Percentiles rank a stretch among this genome's conserved stretches.
phyloP scores from a whole-genome alignment of 2,888 invertebrate genomes.

The Lasioglossum leucozonium region DNA sequence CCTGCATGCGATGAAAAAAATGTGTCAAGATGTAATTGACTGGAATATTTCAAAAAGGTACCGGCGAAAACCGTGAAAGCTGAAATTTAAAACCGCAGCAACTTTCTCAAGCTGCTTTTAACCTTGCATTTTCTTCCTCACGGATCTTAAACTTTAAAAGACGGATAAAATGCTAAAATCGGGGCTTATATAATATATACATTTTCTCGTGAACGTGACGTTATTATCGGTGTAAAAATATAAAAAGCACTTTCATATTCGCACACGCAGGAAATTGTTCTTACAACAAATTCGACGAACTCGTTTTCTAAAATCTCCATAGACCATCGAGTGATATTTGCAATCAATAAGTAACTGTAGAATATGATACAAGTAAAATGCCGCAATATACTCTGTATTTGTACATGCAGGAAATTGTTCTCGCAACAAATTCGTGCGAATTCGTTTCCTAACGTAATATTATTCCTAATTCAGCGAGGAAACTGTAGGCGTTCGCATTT shows the following conservation, averaged over 20 bases:
- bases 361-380: no score
- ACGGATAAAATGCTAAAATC: no score
- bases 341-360: no score
- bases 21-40: slow-evolving; percentile 7
- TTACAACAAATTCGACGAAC: no score
- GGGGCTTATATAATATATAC: no score
- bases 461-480: not conserved
- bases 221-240: no score
- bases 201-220: no score
- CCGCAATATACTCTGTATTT: not conserved
- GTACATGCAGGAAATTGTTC: not conserved
- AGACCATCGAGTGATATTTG: no score
- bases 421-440: not conserved
- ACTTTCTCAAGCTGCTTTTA: not conserved
- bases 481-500: not conserved
- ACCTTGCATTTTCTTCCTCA: not conserved
- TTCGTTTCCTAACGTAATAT: not conserved
- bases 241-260: no score
- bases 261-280: no score
- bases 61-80: not conserved
- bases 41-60: not conserved
- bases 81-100: not conserved
- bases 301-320: no score
- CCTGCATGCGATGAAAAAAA: not conserved
- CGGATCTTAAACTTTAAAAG: not conserved